phyloP scores from a whole-genome alignment of 2,113 vertebrate genomes.

The Carassius auratus region DNA sequence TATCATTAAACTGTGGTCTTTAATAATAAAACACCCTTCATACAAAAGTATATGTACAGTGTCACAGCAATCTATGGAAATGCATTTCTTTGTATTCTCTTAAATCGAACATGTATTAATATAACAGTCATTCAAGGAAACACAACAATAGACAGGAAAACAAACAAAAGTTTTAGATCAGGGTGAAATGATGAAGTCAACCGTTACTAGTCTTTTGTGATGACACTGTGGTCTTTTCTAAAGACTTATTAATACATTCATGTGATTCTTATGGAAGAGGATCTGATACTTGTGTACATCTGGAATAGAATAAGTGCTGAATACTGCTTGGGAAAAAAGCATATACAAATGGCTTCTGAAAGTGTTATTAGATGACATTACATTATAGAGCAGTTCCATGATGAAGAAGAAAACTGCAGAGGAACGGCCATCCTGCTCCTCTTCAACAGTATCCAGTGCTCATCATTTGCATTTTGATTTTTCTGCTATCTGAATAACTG shows the following conservation, averaged over 20 bases:
- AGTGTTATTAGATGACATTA: not conserved
- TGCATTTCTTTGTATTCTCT: conserved; percentile 55
- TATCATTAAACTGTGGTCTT: conserved; percentile 72
- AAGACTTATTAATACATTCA: conserved; percentile 24
- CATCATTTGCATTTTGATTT: conserved; percentile 4
- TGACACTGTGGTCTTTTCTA: not conserved
- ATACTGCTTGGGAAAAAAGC: conserved; percentile 2
- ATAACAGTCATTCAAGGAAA: conserved; percentile 58
- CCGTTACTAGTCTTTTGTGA: not conserved
- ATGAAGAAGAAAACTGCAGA: not conserved
- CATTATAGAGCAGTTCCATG: not conserved
- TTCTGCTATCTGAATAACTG: conserved; percentile 15
- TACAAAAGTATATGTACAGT: conserved; percentile 80
- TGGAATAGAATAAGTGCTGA: not conserved
- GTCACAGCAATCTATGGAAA: conserved; percentile 73
- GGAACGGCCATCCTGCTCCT: conserved; percentile 12
- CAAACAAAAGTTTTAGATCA: not conserved
- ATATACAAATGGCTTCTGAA: conserved; percentile 1
- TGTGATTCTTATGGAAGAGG: conserved; percentile 2
- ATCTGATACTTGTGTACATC: not conserved
- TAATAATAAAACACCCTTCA: conserved; percentile 75
- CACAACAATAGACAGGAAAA: conserved; percentile 54
- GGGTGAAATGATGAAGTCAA: not conserved
- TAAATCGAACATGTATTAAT: conserved; percentile 65
- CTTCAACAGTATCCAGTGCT: not conserved